phyloP scores from a whole-genome alignment of 2,888 invertebrate genomes.

The Galerucella nymphaeae region DNA sequence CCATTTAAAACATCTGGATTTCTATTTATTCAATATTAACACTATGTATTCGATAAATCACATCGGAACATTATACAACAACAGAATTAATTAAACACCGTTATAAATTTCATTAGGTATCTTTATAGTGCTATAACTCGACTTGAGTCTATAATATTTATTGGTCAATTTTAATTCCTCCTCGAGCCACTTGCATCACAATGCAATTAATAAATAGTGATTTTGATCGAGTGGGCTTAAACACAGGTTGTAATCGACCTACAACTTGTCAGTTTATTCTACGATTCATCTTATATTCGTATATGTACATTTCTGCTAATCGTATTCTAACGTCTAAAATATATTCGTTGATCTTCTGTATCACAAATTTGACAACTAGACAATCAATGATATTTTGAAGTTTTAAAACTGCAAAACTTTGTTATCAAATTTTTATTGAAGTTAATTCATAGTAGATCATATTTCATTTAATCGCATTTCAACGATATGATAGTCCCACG shows the following conservation, averaged over 20 bases:
- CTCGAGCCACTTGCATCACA: constrained; percentile 13
- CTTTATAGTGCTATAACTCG: neutral
- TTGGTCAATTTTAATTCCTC: constrained; percentile 17
- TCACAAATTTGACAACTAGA: too few relatives aligned
- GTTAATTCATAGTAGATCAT: too few relatives aligned
- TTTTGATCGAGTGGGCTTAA: constrained; percentile 23
- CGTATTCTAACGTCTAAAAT: neutral
- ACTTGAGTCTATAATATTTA: constrained; percentile 6
- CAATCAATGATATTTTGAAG: too few relatives aligned
- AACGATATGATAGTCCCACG: too few relatives aligned
- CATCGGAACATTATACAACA: neutral
- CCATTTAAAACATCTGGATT: neutral
- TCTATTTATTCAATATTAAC: neutral
- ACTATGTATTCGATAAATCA: neutral
- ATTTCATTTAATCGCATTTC: too few relatives aligned
- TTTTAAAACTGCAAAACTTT: too few relatives aligned
- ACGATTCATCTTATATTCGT: constrained; percentile 5
- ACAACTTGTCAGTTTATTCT: constrained; percentile 18
- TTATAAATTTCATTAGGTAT: neutral
- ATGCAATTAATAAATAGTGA: constrained; percentile 15
- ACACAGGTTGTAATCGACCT: constrained; percentile 20
- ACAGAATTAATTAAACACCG: neutral
- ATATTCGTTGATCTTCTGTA: constrained; percentile 8
- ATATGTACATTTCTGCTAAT: constrained; percentile 19
- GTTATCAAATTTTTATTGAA: too few relatives aligned